Evolutionary conservation across 2,113 vertebrate species (phyloP), one percentile per base, ranked within the genome.

Genomic region (Coreoperca whiteheadi): DNA sequence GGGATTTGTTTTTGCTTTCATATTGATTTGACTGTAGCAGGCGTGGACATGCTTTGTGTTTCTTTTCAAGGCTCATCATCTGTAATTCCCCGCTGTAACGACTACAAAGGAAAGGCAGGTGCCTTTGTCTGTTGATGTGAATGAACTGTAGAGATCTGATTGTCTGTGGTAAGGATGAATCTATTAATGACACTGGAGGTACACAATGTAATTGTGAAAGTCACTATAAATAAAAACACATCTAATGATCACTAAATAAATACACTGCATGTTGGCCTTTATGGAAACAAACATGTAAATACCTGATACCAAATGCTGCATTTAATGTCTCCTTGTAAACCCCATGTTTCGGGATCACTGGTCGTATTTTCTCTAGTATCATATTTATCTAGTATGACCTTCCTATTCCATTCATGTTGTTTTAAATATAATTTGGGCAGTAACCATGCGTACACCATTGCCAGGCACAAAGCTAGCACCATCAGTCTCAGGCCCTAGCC

Each of bases 301-400:
- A n/a, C n/a, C n/a, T n/a, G n/a, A 30, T 43, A 37, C 48, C 48
- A 32, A 50, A 70, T 89, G 85, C 15, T 81, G 68, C 87, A 48
- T 85, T 67, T 5, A 79, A 0, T 8, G 37, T 67, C 59, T 43
- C 8, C 15, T 46, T 2, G 56, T 75, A 41, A 76, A 43, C 3
- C 2, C 11, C 8, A 8, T 28, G 53, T 25, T 30, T 21, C 43
- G 11, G 12, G 9, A 54, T 39, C 32, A n/a, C 11, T 63, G 20
- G 32, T 39, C 4, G 32, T 65, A 15, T 41, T n/a, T 70, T 39
- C 14, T 25, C 12, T 8, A 37, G 1, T 1, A 6, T 48, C 21
- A n/a, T 70, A 59, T 30, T n/a, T n/a, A n/a, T n/a, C n/a, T n/a
- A 32, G 3, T 48, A 48, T 48, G 46, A 25, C 7, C 7, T 2